These are phyloP conservation scores for Datnioides undecimradiatus DNA, from an alignment of 2,113 vertebrate genomes.

Conservation along the genomic window DNA sequence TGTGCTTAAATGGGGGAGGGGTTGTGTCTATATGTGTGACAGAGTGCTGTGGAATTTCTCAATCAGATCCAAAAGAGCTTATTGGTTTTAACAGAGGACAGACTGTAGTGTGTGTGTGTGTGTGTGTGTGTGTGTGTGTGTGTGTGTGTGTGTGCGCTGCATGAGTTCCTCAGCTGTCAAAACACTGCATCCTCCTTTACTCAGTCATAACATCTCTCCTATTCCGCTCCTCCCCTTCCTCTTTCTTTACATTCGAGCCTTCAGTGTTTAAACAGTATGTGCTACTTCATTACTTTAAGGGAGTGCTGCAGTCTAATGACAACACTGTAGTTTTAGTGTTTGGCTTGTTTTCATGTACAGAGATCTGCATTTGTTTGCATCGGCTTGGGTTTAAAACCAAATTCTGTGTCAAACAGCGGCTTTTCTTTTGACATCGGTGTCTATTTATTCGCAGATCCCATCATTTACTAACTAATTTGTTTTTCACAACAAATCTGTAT, in stretches of 20 bases:
- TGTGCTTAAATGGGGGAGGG: slow-evolving; percentile 56
- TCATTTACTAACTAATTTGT: too few relatives aligned
- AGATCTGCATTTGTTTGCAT: neutral
- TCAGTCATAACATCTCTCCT: slow-evolving; percentile 19
- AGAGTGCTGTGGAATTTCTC: slow-evolving; percentile 67
- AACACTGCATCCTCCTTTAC: slow-evolving; percentile 54
- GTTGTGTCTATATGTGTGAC: slow-evolving; percentile 53
- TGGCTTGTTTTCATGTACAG: neutral
- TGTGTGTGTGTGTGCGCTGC: neutral
- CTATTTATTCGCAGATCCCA: neutral
- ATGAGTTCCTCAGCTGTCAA: slow-evolving; percentile 62
- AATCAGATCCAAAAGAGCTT: slow-evolving; percentile 61
- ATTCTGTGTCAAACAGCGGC: neutral
- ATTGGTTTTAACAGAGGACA: slow-evolving; percentile 58
- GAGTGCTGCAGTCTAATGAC: neutral
- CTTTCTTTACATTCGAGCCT: slow-evolving; percentile 12
- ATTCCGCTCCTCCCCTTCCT: slow-evolving; percentile 8
- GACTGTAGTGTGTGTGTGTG: slow-evolving; percentile 15
- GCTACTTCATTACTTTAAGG: neutral
- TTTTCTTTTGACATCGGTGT: neutral
- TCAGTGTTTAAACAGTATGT: neutral
- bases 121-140: slow-evolving; percentile 22
- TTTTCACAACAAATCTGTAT: neutral
- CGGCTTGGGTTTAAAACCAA: neutral
- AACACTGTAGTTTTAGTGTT: neutral